phyloP scores from a whole-genome alignment of 2,113 vertebrate genomes.

The Elaphurus davidianus region DNA sequence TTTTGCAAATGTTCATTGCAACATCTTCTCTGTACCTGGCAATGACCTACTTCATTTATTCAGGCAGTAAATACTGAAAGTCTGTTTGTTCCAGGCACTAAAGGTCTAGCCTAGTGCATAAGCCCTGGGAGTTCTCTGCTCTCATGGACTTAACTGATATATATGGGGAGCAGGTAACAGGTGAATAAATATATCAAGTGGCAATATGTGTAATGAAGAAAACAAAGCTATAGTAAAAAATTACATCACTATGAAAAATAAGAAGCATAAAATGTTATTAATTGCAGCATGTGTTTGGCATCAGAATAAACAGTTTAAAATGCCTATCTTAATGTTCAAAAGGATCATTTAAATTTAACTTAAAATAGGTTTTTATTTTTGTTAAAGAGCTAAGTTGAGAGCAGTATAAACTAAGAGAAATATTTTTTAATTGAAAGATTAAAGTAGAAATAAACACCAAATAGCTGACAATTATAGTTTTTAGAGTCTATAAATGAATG shows the following conservation, averaged over 20 bases:
- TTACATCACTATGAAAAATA: constrained; percentile 27
- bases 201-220: not conserved
- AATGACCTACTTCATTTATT: not conserved
- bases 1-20: not conserved
- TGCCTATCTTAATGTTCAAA: constrained; percentile 20
- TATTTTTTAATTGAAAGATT: constrained; percentile 35
- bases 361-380: constrained; percentile 44
- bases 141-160: not conserved
- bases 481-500: not conserved
- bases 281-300: not conserved
- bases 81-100: not conserved
- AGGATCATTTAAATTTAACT: constrained; percentile 6
- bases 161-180: not conserved
- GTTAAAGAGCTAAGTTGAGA: constrained; percentile 34
- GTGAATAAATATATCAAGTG: not conserved
- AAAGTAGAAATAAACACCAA: constrained; percentile 14
- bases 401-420: constrained; percentile 35
- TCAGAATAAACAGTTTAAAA: not conserved
- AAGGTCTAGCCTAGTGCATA: not conserved
- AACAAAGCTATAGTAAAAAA: constrained; percentile 3
- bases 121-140: not conserved
- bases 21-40: not conserved
- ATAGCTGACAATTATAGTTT: not conserved
- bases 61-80: not conserved
- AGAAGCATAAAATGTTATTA: constrained; percentile 30